A percentile compares a stretch with the other conserved stretches of the same genome.
Conservation (phyloP, 2,797 vertebrate species). For the Anomalospiza imberbis region DNA sequence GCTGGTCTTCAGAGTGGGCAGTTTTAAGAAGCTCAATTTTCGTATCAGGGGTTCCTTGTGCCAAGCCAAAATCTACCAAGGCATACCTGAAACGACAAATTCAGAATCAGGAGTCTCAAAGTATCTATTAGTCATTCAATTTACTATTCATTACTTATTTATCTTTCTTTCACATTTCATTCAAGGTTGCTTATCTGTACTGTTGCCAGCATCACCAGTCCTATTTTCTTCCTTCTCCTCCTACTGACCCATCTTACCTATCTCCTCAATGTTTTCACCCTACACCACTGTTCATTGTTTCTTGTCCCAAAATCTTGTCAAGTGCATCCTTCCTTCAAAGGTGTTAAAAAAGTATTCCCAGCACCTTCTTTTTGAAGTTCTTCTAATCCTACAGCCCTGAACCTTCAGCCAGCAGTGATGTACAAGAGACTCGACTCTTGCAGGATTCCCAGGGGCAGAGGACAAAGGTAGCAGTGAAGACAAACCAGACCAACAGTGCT, state of each 20-base stretch:
- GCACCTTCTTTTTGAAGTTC: not conserved
- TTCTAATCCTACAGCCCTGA: not conserved
- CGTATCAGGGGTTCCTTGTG: conserved; percentile 91
- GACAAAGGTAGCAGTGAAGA: not conserved
- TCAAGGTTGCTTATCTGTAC: not conserved
- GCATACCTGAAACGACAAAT: conserved; percentile 83
- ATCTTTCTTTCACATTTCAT: not conserved
- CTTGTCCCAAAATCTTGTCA: not conserved
- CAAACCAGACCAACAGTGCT: not conserved
- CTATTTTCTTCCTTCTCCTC: not conserved
- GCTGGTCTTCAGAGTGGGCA: conserved; percentile 78
- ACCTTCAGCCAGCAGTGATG: not conserved
- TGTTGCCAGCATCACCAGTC: not conserved
- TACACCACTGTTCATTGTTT: not conserved
- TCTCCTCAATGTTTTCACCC: not conserved
- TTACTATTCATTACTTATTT: not conserved
- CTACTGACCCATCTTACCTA: not conserved
- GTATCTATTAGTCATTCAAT: not conserved
- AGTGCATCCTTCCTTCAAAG: not conserved
- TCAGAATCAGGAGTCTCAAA: not conserved
- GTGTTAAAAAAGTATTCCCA: not conserved
- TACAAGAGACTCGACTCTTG: not conserved
- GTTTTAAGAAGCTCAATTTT: conserved; percentile 92
- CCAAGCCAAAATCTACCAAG: conserved; percentile 96
- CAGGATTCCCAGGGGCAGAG: not conserved